Conservation (phyloP, 2,113 vertebrate species). For the Gnathochromis pfefferi region DNA sequence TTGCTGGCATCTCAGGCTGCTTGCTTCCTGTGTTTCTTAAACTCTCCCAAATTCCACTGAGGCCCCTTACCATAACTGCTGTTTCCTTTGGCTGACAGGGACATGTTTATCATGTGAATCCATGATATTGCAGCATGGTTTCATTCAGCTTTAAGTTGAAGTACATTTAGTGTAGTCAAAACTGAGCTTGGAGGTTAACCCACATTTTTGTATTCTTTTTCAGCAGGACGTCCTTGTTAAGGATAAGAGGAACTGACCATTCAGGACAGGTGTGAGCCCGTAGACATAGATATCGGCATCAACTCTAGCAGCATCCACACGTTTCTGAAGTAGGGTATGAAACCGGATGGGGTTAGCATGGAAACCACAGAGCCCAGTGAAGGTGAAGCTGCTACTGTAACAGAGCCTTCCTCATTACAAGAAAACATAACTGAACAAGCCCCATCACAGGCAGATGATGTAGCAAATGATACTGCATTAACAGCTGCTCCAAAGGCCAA, state of each 20-base stretch:
- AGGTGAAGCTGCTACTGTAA: conserved; percentile 30
- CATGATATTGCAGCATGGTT: neutral
- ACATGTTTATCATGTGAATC: neutral
- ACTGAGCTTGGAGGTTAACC: neutral
- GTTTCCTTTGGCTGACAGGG: conserved; percentile 3
- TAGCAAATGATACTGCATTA: neutral
- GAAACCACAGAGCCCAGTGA: conserved; percentile 61
- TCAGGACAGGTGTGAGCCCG: neutral
- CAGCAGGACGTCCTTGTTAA: neutral
- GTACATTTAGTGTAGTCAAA: neutral
- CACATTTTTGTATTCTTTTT: neutral
- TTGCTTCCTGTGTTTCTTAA: conserved; percentile 35
- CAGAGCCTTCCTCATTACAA: conserved; percentile 5
- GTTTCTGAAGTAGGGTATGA: conserved; percentile 58
- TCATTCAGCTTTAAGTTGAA: neutral
- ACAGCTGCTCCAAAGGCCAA: conserved; percentile 7
- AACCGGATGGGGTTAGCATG: conserved; percentile 72
- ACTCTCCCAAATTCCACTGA: conserved; percentile 12
- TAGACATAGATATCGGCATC: neutral
- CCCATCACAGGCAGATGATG: conserved; percentile 7
- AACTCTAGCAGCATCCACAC: neutral
- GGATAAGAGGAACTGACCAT: neutral
- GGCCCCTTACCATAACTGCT: conserved; percentile 14
- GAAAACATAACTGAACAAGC: conserved; percentile 17
- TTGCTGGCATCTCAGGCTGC: neutral